A percentile compares a stretch with the other conserved stretches of the same genome.
Evolutionary conservation across 37 sponge, comb jelly and placozoan species (phyloP).

Genomic region (Eunapius fragilis): DNA sequence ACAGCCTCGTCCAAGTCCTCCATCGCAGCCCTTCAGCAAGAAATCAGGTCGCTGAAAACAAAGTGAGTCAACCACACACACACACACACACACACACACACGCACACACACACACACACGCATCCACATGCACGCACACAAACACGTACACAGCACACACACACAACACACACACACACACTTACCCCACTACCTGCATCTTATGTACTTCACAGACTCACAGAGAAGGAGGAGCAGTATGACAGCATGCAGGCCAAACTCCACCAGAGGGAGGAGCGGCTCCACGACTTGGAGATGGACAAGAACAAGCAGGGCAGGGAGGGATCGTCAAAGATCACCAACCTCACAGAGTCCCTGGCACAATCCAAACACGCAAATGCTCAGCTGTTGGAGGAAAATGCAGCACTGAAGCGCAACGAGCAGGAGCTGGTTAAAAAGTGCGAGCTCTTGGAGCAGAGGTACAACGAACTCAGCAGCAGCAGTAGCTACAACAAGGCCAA

Average conservation of each 20-base stretch:
- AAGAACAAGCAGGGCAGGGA: slow-evolving; percentile 7
- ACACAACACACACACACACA: too few species aligned
- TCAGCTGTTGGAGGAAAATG: slow-evolving; percentile 42
- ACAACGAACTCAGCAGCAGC: background rate
- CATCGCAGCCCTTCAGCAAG: slow-evolving; percentile 38
- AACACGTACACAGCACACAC: too few species aligned
- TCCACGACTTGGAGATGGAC: slow-evolving; percentile 14
- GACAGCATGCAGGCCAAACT: slow-evolving; percentile 12
- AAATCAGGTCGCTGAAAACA: slow-evolving; percentile 47
- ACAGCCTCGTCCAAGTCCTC: slow-evolving; percentile 29
- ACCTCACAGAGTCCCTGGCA: slow-evolving; percentile 54
- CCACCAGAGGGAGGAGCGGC: slow-evolving; percentile 12
- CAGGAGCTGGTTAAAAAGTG: slow-evolving; percentile 15
- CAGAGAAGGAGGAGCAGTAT: slow-evolving; percentile 49
- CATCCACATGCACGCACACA: too few species aligned
- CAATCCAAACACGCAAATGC: slow-evolving; percentile 42
- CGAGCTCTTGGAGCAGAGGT: slow-evolving; percentile 14
- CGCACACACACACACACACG: too few species aligned
- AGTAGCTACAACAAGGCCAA: background rate
- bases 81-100: too few species aligned
- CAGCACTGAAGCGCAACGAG: slow-evolving; percentile 12
- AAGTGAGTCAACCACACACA: slow-evolving; percentile 34
- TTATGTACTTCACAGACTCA: slow-evolving; percentile 11
- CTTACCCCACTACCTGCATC: background rate
- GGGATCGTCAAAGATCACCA: slow-evolving; percentile 36